Conservation (phyloP, 2,888 invertebrate genomes). For the Euspilapteryx auroguttella region DNA sequence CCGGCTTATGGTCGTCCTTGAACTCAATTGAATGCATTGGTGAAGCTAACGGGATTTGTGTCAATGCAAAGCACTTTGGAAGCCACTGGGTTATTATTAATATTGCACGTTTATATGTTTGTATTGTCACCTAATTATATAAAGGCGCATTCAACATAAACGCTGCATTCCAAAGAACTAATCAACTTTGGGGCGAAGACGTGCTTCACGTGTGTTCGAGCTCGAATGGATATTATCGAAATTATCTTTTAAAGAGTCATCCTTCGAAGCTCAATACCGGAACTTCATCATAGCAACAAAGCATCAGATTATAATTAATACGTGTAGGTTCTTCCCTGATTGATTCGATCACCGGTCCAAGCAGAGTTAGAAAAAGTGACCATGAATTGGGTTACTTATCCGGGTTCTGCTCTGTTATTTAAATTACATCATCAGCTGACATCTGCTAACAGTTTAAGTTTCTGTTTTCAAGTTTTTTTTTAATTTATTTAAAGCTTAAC, state of each 20-base stretch:
- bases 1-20: conserved; percentile 49
- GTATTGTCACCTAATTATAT: too few species aligned
- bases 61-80: conserved; percentile 45
- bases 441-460: conserved; percentile 13
- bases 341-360: conserved; percentile 19
- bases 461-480: conserved; percentile 3
- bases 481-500: conserved; percentile 1
- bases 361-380: conserved; percentile 44
- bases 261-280: conserved; percentile 14
- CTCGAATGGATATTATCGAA: background rate
- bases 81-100: conserved; percentile 26
- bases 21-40: conserved; percentile 53
- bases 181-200: background rate
- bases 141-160: too few species aligned
- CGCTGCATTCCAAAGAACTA: too few species aligned
- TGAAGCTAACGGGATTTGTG: conserved; percentile 51
- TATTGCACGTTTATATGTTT: too few species aligned
- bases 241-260: background rate
- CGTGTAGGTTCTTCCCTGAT: conserved; percentile 18
- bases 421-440: conserved; percentile 44
- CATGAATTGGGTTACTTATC: conserved; percentile 40
- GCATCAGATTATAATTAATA: conserved; percentile 18
- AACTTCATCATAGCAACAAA: conserved; percentile 14
- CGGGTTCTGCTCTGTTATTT: conserved; percentile 38
- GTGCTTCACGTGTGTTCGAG: background rate